Evolutionary conservation across 1,140 invertebrate genomes (phyloP).

Genomic region (Ostrea edulis): DNA sequence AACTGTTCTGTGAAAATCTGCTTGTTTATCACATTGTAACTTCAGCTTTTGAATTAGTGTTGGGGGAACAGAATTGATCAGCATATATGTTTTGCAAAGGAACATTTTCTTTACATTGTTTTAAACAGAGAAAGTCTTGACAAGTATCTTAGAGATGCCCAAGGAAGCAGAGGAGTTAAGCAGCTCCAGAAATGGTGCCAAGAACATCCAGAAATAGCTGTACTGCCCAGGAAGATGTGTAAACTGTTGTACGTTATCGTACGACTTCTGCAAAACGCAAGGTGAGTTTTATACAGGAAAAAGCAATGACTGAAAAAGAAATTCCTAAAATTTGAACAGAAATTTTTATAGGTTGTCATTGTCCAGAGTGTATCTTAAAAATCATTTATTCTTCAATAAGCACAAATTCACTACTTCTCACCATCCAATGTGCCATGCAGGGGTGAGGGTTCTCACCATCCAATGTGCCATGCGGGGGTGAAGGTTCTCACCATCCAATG

Average conservation of each 20-base stretch:
- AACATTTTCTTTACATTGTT: not conserved
- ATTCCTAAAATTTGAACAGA: no score
- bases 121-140: conserved; percentile 66
- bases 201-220: conserved; percentile 46
- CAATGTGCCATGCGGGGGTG: no score
- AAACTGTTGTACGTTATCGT: conserved; percentile 70
- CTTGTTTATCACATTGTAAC: no score
- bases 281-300: conserved; percentile 48
- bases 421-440: no score
- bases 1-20: no score
- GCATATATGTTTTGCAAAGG: not conserved
- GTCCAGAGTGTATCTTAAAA: no score
- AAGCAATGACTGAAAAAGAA: no score
- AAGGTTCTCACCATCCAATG: no score
- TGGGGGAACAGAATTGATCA: not conserved
- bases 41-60: not conserved
- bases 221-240: conserved; percentile 56
- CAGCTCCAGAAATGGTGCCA: conserved; percentile 61
- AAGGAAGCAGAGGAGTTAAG: conserved; percentile 68
- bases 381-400: no score
- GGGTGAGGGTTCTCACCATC: no score
- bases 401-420: no score
- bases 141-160: conserved; percentile 71
- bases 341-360: no score
- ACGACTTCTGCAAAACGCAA: conserved; percentile 72